Evolutionary conservation across 2,888 invertebrate species (phyloP).

Genomic region (Lepidochitona cinerea): DNA sequence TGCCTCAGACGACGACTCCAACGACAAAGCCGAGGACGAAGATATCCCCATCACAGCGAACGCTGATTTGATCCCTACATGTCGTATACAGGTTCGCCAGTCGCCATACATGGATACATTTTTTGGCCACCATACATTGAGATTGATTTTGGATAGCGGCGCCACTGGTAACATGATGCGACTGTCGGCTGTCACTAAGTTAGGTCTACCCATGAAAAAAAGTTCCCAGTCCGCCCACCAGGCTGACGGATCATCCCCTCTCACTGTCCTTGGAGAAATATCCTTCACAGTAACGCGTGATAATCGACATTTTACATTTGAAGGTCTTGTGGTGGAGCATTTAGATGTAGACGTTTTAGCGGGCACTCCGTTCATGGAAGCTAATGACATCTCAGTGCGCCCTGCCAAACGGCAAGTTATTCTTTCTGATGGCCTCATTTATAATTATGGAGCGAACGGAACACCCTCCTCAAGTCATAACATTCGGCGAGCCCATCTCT

Average conservation of each 20-base stretch:
- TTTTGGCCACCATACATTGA: too few species aligned
- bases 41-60: not conserved
- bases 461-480: not conserved
- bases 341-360: slow-evolving; percentile 33
- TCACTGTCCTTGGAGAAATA: too few species aligned
- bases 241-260: too few species aligned
- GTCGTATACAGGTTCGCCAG: not conserved
- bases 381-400: slow-evolving; percentile 36
- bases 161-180: too few species aligned
- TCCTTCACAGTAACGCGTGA: too few species aligned
- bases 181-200: too few species aligned
- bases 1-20: not conserved
- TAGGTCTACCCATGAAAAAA: too few species aligned
- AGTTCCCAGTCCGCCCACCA: too few species aligned
- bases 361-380: slow-evolving; percentile 37
- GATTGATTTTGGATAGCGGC: too few species aligned
- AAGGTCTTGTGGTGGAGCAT: slow-evolving; percentile 30
- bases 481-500: slow-evolving; percentile 19
- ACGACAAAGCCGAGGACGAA: not conserved
- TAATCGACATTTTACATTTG: too few species aligned
- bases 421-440: slow-evolving; percentile 16
- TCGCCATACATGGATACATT: not conserved
- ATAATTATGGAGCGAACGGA: not conserved
- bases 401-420: slow-evolving; percentile 27
- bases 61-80: not conserved